phyloP scores from a whole-genome alignment of 2,888 invertebrate genomes.

The Drosophila mercatorum region DNA sequence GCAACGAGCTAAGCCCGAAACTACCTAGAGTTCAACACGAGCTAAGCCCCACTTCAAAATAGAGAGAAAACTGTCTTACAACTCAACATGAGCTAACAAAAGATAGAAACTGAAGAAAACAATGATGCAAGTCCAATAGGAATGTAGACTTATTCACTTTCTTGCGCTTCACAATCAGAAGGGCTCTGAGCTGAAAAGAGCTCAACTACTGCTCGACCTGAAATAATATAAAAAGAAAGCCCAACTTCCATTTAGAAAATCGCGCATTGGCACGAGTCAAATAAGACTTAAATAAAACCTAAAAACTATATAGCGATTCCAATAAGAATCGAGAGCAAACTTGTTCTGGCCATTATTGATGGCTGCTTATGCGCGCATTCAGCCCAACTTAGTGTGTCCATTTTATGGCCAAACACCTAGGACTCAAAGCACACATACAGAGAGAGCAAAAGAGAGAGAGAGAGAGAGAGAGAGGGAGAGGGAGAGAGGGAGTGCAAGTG shows the following conservation, averaged over 20 bases:
- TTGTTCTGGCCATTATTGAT: neutral
- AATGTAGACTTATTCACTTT: no score
- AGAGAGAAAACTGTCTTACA: no score
- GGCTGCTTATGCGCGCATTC: neutral
- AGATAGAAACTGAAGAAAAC: neutral
- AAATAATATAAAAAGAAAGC: no score
- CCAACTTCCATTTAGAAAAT: no score
- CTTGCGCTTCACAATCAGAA: no score
- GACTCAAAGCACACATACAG: neutral
- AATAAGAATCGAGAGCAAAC: neutral
- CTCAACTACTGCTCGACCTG: no score
- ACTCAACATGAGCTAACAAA: neutral
- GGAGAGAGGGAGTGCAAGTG: neutral
- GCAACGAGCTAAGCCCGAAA: no score
- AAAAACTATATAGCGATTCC: neutral
- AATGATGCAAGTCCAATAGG: no score
- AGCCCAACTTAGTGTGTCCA: neutral
- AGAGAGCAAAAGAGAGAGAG: no score
- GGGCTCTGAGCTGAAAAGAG: no score
- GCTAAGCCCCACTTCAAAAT: no score
- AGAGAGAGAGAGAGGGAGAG: neutral
- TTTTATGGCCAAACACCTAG: neutral
- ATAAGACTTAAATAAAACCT: neutral
- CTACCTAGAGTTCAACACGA: no score
- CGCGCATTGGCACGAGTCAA: neutral